Percentiles rank a stretch among this genome's conserved stretches.
phyloP scores from a whole-genome alignment of 2,113 vertebrate species.

The Eubucco bourcierii region DNA sequence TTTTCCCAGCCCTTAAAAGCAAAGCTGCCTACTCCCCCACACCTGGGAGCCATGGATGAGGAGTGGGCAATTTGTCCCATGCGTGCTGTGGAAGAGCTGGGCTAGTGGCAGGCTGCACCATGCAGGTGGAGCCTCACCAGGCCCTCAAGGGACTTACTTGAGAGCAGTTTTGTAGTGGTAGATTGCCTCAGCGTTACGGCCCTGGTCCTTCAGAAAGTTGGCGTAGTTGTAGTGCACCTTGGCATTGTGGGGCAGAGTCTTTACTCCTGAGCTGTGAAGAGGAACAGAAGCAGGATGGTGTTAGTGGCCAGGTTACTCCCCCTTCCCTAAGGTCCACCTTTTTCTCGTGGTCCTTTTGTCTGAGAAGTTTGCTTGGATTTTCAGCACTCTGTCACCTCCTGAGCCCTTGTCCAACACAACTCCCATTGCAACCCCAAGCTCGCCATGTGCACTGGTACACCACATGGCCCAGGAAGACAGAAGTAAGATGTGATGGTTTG shows the following conservation, averaged over 20 bases:
- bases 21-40: background rate
- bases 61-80: background rate
- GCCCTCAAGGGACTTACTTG: constrained; percentile 66
- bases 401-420: background rate
- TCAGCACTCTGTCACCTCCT: background rate
- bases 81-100: background rate
- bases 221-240: constrained; percentile 99
- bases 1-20: background rate
- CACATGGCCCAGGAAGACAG: fast-evolving
- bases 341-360: background rate
- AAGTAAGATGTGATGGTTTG: background rate
- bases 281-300: background rate
- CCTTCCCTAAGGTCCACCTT: background rate
- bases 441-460: fast-evolving
- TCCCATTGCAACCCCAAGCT: background rate
- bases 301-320: background rate
- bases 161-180: constrained; percentile 92
- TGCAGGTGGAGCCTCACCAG: fast-evolving
- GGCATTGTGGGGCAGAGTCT: constrained; percentile 95
- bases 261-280: constrained; percentile 88
- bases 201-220: constrained; percentile 94
- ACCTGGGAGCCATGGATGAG: background rate
- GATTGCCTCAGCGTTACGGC: constrained; percentile 86
- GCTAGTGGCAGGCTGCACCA: background rate
- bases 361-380: background rate